These are phyloP conservation scores for Alligator mississippiensis DNA, from an alignment of 2,113 vertebrate species.

Conservation along the genomic window DNA sequence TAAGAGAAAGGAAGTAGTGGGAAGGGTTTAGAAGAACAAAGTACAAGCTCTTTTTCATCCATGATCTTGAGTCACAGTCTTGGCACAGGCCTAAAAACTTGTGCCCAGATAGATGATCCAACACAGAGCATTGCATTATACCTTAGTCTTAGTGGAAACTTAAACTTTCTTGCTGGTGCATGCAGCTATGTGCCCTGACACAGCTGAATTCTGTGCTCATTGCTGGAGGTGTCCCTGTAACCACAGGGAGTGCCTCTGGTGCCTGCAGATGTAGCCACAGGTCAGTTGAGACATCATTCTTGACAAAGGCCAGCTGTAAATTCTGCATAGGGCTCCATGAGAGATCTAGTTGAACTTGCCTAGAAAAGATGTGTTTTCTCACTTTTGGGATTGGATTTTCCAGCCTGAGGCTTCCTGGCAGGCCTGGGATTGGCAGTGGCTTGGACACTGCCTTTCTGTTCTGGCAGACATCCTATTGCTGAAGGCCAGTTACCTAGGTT, in stretches of 20 bases:
- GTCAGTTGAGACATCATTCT: background rate
- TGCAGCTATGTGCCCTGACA: slow-evolving; percentile 10
- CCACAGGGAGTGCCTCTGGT: background rate
- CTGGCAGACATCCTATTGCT: background rate
- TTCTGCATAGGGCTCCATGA: background rate
- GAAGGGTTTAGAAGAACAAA: background rate
- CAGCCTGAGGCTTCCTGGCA: background rate
- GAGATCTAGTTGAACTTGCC: background rate
- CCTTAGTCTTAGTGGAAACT: slow-evolving; percentile 19
- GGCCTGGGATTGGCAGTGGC: background rate
- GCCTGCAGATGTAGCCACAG: background rate
- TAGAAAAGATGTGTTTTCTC: background rate
- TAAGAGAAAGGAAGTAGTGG: background rate
- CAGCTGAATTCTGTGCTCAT: background rate
- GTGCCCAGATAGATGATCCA: background rate
- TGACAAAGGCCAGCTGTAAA: slow-evolving; percentile 3
- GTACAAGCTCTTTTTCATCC: background rate
- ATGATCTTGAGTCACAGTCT: background rate
- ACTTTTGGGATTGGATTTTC: background rate
- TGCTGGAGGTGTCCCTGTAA: background rate
- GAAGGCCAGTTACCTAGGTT: background rate
- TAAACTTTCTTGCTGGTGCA: slow-evolving; percentile 18
- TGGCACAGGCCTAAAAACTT: slow-evolving; percentile 15
- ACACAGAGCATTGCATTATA: background rate
- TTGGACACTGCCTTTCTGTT: background rate